Percentiles rank a stretch among this genome's conserved stretches.
Evolutionary conservation across 2,113 vertebrate genomes (phyloP).

Genomic region (Anarhynchus alexandrinus): DNA sequence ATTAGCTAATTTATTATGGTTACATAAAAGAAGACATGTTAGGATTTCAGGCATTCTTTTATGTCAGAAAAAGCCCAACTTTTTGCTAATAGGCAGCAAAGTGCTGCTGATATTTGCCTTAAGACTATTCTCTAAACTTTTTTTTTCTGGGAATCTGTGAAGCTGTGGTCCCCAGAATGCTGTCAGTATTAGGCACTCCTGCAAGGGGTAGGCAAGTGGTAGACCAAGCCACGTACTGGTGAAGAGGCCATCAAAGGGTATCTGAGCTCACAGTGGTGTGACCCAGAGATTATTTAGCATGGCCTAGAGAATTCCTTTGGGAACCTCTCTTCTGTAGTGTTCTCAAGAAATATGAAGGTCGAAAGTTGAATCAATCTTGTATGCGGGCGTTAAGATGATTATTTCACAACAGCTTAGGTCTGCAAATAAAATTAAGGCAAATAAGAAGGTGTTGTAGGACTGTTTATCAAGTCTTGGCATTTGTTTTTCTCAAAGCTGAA

Average conservation of each 20-base stretch:
- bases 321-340: background rate
- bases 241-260: background rate
- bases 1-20: background rate
- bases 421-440: background rate
- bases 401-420: background rate
- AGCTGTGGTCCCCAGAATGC: background rate
- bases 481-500: background rate
- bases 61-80: background rate
- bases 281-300: background rate
- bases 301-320: background rate
- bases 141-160: background rate
- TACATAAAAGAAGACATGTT: background rate
- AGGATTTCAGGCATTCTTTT: background rate
- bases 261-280: background rate
- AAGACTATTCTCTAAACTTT: background rate
- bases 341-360: background rate
- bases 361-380: background rate
- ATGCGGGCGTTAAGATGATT: background rate
- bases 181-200: background rate
- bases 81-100: background rate
- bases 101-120: background rate
- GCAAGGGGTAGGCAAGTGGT: background rate
- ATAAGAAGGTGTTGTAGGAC: background rate
- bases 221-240: accelerated
- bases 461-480: background rate